phyloP scores from a whole-genome alignment of 2,113 vertebrate genomes.

The Nansenia antarctica region DNA sequence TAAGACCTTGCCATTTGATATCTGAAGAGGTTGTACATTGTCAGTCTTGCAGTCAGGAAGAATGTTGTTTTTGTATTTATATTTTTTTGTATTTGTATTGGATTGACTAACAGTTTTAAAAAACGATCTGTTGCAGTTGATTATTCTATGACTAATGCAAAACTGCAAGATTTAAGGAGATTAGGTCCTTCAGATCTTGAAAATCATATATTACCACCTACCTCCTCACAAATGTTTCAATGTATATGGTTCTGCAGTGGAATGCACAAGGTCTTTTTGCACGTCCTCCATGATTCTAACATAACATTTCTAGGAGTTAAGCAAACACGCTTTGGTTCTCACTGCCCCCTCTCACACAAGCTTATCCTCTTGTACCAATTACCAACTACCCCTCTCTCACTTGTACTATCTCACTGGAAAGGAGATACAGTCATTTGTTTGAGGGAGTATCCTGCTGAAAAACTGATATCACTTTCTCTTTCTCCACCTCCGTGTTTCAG shows the following conservation, averaged over 20 bases:
- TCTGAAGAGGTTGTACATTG: too few species aligned
- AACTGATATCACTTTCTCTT: slow-evolving; percentile 13
- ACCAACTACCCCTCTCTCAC: not conserved
- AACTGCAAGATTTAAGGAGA: not conserved
- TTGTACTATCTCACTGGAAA: not conserved
- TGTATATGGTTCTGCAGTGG: slow-evolving; percentile 1
- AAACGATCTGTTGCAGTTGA: not conserved
- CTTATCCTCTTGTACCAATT: not conserved
- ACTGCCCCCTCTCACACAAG: slow-evolving; percentile 1
- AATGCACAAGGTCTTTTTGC: not conserved
- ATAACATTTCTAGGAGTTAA: slow-evolving; percentile 6
- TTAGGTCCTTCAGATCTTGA: too few species aligned
- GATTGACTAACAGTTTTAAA: too few species aligned
- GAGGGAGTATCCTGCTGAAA: not conserved
- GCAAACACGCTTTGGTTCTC: slow-evolving; percentile 21
- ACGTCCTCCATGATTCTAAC: slow-evolving; percentile 7
- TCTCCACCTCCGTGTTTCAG: slow-evolving; percentile 72
- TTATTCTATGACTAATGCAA: not conserved
- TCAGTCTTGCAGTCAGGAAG: too few species aligned
- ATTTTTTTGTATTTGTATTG: too few species aligned
- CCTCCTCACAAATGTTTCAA: not conserved
- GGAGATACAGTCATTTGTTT: not conserved
- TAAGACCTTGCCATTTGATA: too few species aligned
- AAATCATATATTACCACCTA: not conserved
- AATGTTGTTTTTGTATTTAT: too few species aligned